Percentiles rank a stretch among this genome's conserved stretches.
Conservation (phyloP, 2,888 invertebrate genomes). For the Acronicta alni region DNA sequence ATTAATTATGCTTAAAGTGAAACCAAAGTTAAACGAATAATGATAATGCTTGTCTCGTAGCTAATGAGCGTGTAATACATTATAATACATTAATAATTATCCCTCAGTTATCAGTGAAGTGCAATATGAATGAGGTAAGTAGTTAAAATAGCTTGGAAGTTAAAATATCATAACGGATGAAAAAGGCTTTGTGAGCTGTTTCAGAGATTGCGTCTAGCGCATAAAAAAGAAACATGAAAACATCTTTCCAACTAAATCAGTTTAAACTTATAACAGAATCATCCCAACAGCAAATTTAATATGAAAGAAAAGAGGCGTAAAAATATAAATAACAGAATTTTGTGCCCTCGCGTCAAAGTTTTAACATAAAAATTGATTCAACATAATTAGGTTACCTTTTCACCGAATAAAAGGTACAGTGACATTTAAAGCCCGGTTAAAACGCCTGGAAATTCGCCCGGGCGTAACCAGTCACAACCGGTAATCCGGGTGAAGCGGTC, state of each 20-base stretch:
- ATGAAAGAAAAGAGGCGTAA: not conserved
- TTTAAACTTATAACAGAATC: not conserved
- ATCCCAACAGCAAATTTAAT: not conserved
- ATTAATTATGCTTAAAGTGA: too few species aligned
- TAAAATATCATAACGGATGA: too few species aligned
- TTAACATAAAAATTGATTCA: constrained; percentile 51
- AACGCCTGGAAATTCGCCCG: constrained; percentile 53
- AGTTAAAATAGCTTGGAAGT: too few species aligned
- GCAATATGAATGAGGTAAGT: too few species aligned
- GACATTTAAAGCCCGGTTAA: constrained; percentile 63
- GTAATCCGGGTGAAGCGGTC: constrained; percentile 63
- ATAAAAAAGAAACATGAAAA: not conserved
- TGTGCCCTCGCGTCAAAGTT: constrained; percentile 18
- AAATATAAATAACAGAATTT: constrained; percentile 7
- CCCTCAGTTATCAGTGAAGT: too few species aligned
- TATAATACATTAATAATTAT: too few species aligned
- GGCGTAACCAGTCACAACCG: constrained; percentile 60
- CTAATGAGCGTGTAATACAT: too few species aligned
- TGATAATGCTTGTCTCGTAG: too few species aligned
- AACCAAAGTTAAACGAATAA: too few species aligned
- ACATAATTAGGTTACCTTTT: constrained; percentile 60
- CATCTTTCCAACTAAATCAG: not conserved
- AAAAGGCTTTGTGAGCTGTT: too few species aligned
- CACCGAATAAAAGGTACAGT: constrained; percentile 62
- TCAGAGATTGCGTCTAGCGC: too few species aligned